phyloP scores from a whole-genome alignment of 2,113 vertebrate species.

The Oryzias javanicus region DNA sequence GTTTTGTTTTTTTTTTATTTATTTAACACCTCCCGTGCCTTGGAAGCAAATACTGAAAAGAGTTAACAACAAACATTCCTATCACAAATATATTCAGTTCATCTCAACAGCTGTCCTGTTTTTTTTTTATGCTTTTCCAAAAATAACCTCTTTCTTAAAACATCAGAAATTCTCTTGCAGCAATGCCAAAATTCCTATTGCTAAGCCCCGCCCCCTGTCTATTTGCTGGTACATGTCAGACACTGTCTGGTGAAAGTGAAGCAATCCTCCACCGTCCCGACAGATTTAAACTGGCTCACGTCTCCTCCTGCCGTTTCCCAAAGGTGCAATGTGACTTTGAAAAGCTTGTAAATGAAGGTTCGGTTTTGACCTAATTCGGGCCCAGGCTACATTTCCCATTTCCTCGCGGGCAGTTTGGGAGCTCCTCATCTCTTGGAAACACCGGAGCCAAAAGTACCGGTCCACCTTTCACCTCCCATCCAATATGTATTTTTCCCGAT shows the following conservation, averaged over 20 bases:
- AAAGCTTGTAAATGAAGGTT: conserved; percentile 59
- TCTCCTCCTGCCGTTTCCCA: conserved; percentile 52
- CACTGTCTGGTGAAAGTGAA: conserved; percentile 58
- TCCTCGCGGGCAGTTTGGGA: conserved; percentile 27
- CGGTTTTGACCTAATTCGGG: conserved; percentile 60
- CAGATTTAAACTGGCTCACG: conserved; percentile 60
- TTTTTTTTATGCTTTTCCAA: conserved; percentile 6
- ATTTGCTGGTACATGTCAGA: conserved; percentile 64
- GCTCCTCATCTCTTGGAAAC: conserved; percentile 53
- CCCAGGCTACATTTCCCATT: conserved; percentile 52
- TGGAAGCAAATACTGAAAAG: conserved; percentile 69
- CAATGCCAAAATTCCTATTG: conserved; percentile 70
- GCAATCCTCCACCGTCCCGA: conserved; percentile 49
- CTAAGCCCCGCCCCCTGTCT: conserved; percentile 44
- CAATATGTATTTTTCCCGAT: conserved; percentile 40
- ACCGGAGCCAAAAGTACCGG: conserved; percentile 45
- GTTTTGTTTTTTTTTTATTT: conserved; percentile 40
- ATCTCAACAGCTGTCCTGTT: conserved; percentile 43
- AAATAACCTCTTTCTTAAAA: conserved; percentile 73
- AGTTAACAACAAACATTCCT: conserved; percentile 65
- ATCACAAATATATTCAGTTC: conserved; percentile 52
- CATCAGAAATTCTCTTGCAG: conserved; percentile 75
- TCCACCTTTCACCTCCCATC: conserved; percentile 31
- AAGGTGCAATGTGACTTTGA: conserved; percentile 73
- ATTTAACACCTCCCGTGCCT: conserved; percentile 26